Base-by-base conservation (phyloP, 1,140 invertebrate species). In the Megathymus violae region DNA sequence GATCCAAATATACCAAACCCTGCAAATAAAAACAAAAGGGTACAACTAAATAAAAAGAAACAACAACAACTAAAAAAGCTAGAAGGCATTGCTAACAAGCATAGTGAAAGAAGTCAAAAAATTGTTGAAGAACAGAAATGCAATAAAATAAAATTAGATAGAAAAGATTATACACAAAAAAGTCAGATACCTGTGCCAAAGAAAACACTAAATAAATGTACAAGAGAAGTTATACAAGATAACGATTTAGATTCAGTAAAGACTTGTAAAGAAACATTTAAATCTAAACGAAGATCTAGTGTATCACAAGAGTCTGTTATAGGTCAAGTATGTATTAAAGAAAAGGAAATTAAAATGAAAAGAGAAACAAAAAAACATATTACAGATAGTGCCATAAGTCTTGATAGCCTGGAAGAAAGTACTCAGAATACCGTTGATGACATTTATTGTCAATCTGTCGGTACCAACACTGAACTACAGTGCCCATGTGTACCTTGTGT, bases 401-500 rank as follows among this genome's bases (percentile, higher is more conserved):
- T 88, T 62, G 88, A 89, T 62, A 90, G 86, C 64, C 78, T 90
- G 25, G 86, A 90, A 13, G 79, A 80, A 15, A 44, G 47, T 67
- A 40, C 60, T 40, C 36, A 48, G 11, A 58, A 64, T 61, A 50
- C 47, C 6, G 62, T 50, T 46, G 58, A 43, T 34, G 65, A 78
- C 15, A 74, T 75, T 65, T 78, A 69, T 10, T 76, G 70, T 67
- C 75, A 80, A 17, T 86, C 83, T 36, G 61, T 86, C 51, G 85
- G 80, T 14, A 82, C 87, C 17, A 87, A 90, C 25, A 88, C 80
- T 13, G 85, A 88, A 67, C 67, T 91, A 14, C 51, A 85, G 40
- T 90, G 81, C 56, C 76, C 82, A 10, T 79, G 83, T 56, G 63
- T 86, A 40, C 88, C 88, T 6, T 90, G 88, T 59, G 76, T 87